Evolutionary conservation across 2,888 invertebrate genomes (phyloP), one percentile per base, ranked within the genome.

Genomic region (Colostygia pectinataria): DNA sequence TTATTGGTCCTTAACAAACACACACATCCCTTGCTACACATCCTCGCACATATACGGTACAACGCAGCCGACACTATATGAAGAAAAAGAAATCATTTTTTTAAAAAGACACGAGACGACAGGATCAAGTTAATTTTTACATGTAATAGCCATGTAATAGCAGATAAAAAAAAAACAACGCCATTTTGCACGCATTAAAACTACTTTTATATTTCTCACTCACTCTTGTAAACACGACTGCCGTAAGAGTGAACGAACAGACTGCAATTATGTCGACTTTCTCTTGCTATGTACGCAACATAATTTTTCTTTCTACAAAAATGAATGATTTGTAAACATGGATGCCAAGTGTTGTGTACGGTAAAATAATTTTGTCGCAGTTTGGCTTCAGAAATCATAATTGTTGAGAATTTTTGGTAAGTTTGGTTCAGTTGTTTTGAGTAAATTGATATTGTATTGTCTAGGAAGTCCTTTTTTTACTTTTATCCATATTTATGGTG

Each of bases 261-360:
- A 77, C 66, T 70, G 66, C 57, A 71, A 63, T 77, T 79, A 77
- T 66, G 68, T 75, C 63, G 68, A 82, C 84, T 86, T 85, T 86
- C 85, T 85, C 86, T 74, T 74, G 67, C 62, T 75, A 73, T 66
- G 64, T 74, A 72, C 41, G 57, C 67, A 66, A 18, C 50, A 41
- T 68, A 65, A 73, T 14, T 12, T 27, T 75, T 76, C 83, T 82
- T 84, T 83, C 74, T 74, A 74, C 66, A 68, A 77, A 82, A 5
- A 20, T n/a, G n/a, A n/a, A n/a, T 77, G 77, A 89, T 86, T 89
- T 90, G 90, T 90, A 90, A 90, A 90, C 89, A 90, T 90, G 90
- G 90, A 81, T 85, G 88, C 82, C 74, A 77, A 51, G 81, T 82
- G 78, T 77, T 77, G 67, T 20, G 20, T 20, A 69, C 66, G 70